These are phyloP conservation scores for Aplysina aerophoba DNA, from an alignment of 37 sponge, comb jelly and placozoan genomes.

Conservation along the genomic window DNA sequence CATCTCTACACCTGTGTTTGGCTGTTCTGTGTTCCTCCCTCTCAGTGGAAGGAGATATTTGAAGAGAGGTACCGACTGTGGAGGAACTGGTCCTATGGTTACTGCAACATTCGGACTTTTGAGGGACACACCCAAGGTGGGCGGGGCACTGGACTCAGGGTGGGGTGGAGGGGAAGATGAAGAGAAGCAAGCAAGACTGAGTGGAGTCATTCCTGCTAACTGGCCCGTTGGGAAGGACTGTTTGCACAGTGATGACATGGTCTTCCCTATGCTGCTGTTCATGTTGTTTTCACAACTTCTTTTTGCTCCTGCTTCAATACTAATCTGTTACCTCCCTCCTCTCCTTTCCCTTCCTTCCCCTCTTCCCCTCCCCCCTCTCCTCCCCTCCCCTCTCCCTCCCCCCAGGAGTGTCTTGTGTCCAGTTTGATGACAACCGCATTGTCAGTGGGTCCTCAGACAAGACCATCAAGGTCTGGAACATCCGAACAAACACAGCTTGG, in stretches of 20 bases:
- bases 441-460: constrained; percentile 97
- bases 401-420: constrained; percentile 93
- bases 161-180: neutral
- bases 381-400: neutral
- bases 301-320: neutral
- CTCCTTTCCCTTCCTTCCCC: neutral
- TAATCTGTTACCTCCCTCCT: neutral
- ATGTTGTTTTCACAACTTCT: neutral
- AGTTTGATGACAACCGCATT: constrained; percentile 92
- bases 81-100: constrained; percentile 94
- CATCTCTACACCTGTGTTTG: neutral
- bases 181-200: neutral
- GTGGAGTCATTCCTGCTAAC: neutral
- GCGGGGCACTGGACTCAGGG: neutral
- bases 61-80: constrained; percentile 88
- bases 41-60: constrained; percentile 90
- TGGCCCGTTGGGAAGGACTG: neutral
- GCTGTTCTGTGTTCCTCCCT: no score
- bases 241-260: no score
- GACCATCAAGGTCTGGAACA: constrained; percentile 97
- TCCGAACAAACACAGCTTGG: constrained; percentile 96
- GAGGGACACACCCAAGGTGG: constrained; percentile 95
- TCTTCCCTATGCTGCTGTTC: no score
- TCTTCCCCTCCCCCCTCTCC: neutral
- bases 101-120: constrained; percentile 92